Conservation (phyloP, 2,888 invertebrate genomes). For the Athalia circularis region DNA sequence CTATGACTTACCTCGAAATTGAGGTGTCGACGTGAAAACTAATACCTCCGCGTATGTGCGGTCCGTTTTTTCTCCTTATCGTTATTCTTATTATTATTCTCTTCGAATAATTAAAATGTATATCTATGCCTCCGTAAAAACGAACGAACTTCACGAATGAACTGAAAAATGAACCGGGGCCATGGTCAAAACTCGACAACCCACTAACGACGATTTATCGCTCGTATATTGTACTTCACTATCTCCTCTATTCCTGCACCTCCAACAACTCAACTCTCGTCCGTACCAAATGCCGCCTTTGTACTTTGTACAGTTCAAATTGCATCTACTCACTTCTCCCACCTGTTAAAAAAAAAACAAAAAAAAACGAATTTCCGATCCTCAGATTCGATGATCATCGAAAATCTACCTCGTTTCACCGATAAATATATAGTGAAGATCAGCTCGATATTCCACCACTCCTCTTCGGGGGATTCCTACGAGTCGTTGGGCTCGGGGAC, state of each 20-base stretch:
- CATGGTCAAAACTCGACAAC: constrained; percentile 32
- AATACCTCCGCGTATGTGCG: background rate
- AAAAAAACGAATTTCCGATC: background rate
- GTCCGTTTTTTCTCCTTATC: too few species aligned
- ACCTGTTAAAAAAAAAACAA: background rate
- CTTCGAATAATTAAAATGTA: constrained; percentile 45
- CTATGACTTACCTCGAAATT: constrained; percentile 32
- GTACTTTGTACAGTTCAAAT: background rate
- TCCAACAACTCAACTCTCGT: background rate
- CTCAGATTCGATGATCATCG: background rate
- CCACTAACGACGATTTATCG: constrained; percentile 42
- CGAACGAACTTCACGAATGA: constrained; percentile 45
- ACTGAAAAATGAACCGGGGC: constrained; percentile 36
- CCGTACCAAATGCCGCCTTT: background rate
- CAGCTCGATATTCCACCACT: too few species aligned
- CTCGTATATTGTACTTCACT: constrained; percentile 20
- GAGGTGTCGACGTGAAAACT: constrained; percentile 56
- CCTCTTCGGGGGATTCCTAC: constrained; percentile 1
- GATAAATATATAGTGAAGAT: too few species aligned
- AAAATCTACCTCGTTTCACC: too few species aligned
- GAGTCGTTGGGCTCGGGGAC: constrained; percentile 26
- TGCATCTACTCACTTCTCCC: background rate
- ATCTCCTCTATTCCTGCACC: background rate
- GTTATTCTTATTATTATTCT: background rate
- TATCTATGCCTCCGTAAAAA: constrained; percentile 32